Evolutionary conservation across 2,888 invertebrate species (phyloP), one percentile per base, ranked within the genome.

Genomic region (Tenthredo distinguenda): DNA sequence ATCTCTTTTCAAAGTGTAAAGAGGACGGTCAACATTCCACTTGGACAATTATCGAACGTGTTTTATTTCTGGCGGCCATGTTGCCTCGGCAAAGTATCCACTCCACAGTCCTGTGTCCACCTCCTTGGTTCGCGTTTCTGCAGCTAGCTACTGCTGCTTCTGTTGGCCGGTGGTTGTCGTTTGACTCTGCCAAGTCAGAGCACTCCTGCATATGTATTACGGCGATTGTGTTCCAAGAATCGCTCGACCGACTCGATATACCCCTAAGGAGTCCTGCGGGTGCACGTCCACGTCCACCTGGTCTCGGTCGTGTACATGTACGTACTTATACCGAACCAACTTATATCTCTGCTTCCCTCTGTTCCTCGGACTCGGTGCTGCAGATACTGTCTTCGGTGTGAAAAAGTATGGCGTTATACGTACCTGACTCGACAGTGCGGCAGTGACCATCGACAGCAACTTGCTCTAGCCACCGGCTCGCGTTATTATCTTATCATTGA

Each of bases 161-260:
- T 68, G 26, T 26, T 15, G 47, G n/a, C 47, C 83, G 43, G 47
- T 47, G 65, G 83, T 68, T 50, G 83, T 83, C 83, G 83, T 50
- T 83, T 68, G 43, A 65, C 83, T 83, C 83, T 58, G 62, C 83
- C 83, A 71, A 83, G 40, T 81, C 81, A 37, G 58, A 81, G 37
- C 83, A 68, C 83, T 83, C 43, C 93, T 92, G 92, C 92, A 92
- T 92, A 93, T 93, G 92, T 92, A 92, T 92, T 92, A 93, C 92
- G 91, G 92, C 93, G 92, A 93, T 93, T 93, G 93, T 93, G 91
- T 93, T 93, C 93, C 91, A 88, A 93, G 93, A 93, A 93, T 65
- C 83, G 83, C 71, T n/a, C 50, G 81, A 62, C 83, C 83, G 31
- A 65, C 65, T 71, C 83, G 83, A 83, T 83, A 83, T 83, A 71